Conservation (phyloP, 1,140 invertebrate genomes). For the Drosophila truncata region DNA sequence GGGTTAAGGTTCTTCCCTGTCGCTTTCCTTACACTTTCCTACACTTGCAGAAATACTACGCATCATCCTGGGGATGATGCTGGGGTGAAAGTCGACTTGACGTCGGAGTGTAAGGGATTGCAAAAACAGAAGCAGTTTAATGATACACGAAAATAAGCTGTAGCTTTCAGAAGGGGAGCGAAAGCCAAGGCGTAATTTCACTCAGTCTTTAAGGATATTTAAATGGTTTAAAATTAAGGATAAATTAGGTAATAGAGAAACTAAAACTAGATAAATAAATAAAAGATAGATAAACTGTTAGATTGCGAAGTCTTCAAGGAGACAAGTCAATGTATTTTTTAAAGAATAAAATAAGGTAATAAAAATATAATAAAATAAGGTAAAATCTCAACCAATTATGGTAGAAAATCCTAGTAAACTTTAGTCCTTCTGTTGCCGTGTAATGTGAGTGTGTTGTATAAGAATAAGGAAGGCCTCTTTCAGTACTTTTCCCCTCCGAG, state of each 20-base stretch:
- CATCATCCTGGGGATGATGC: background rate
- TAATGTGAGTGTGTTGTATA: background rate
- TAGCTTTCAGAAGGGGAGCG: background rate
- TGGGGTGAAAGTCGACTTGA: too few species aligned
- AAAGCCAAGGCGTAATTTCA: slow-evolving; percentile 10
- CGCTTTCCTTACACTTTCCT: slow-evolving; percentile 38
- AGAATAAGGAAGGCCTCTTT: slow-evolving; percentile 2
- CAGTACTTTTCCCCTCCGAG: background rate
- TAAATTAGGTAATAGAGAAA: background rate
- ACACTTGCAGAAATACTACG: slow-evolving; percentile 38
- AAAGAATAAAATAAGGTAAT: too few species aligned
- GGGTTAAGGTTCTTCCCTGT: slow-evolving; percentile 72
- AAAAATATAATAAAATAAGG: too few species aligned
- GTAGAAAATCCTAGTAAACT: background rate
- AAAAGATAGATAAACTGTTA: background rate
- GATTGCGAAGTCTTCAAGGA: background rate
- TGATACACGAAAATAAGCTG: slow-evolving; percentile 30
- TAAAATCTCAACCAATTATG: background rate
- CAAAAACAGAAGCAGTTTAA: slow-evolving; percentile 18
- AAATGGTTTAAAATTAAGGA: background rate
- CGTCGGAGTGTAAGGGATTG: slow-evolving; percentile 4
- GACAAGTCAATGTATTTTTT: background rate
- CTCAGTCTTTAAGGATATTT: background rate
- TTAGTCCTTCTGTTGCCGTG: slow-evolving; percentile 4
- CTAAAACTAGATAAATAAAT: background rate